Base-by-base conservation (phyloP, 1,140 invertebrate genomes). In the Archegozetes longisetosus region DNA sequence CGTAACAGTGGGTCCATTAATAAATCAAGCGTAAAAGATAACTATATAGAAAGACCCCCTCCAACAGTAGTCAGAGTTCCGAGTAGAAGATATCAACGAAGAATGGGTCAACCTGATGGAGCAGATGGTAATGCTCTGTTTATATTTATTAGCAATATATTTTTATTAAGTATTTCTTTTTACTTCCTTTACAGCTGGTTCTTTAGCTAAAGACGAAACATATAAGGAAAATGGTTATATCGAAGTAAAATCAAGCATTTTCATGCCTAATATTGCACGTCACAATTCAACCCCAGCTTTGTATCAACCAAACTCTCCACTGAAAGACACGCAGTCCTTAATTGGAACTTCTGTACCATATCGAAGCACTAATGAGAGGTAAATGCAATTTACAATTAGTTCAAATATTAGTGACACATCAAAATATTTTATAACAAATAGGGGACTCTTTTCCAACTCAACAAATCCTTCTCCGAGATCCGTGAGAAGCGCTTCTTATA, bases 51-150 rank as follows among this genome's bases (percentile, higher is more conserved):
- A 32, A 79, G 77, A 65, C 75, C 84, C 20, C 85, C 86, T 53
- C 87, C 88, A 32, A 76, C 81, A 47, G 93, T 96, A 69, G 83
- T 84, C 48, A 78, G 91, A 64, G 86, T 84, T n/a, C 86, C 89
- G 6, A 94, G 89, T 62, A 79, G 87, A 64, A 77, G 89, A 62
- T 85, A 86, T 68, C 82, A 85, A 65, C 77, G 88, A 62, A 78
- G 86, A 61, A 77, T 82, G 24, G 69, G 68, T 52, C 71, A 72
- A 49, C 72, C 74, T 40, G 68, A 72, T 25, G 69, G 69, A 56
- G 66, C 73, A 50, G 69, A 71, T 61, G 67, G 71, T 74, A 62
- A 58, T 62, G 29, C 46, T 46, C 14, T 2, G 2, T 14, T n/a
- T 55, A 55, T 55, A 20, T 22, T 55, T 32, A n/a, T 23, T 55